Conservation (phyloP, 35 echinoderm and acorn worm genomes). For the Holothuria glaberrima region DNA sequence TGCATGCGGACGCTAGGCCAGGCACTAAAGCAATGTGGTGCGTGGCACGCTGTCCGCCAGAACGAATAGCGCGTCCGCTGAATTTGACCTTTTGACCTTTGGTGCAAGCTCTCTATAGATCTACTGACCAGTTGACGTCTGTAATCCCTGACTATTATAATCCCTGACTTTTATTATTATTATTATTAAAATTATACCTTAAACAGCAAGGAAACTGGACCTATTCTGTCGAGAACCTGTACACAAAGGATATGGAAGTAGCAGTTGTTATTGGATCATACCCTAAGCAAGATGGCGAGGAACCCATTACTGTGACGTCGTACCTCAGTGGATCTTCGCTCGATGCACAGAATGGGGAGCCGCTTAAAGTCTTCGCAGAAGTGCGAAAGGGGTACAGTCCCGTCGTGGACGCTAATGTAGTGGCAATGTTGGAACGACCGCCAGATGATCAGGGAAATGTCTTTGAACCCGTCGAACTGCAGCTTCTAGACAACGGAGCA, state of each 20-base stretch:
- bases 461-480: conserved; percentile 25
- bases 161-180: too few relatives aligned
- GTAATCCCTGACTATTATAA: too few relatives aligned
- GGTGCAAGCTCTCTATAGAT: too few relatives aligned
- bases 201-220: conserved; percentile 36
- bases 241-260: background rate
- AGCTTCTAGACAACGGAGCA: conserved; percentile 49
- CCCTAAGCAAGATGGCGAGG: background rate
- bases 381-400: conserved; percentile 42
- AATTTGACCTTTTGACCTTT: too few relatives aligned
- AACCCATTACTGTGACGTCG: conserved; percentile 37
- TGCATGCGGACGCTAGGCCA: too few relatives aligned
- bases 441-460: background rate
- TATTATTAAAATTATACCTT: background rate
- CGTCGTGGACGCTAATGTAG: conserved; percentile 20
- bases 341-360: background rate
- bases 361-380: background rate
- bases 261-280: background rate
- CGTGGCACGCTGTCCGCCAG: too few relatives aligned
- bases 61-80: too few relatives aligned
- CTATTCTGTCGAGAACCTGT: background rate
- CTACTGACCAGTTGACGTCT: too few relatives aligned
- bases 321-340: conserved; percentile 1
- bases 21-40: too few relatives aligned
- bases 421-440: conserved; percentile 29